Conservation (phyloP, 2,888 invertebrate genomes). For the Acrocyrtus sp. region DNA sequence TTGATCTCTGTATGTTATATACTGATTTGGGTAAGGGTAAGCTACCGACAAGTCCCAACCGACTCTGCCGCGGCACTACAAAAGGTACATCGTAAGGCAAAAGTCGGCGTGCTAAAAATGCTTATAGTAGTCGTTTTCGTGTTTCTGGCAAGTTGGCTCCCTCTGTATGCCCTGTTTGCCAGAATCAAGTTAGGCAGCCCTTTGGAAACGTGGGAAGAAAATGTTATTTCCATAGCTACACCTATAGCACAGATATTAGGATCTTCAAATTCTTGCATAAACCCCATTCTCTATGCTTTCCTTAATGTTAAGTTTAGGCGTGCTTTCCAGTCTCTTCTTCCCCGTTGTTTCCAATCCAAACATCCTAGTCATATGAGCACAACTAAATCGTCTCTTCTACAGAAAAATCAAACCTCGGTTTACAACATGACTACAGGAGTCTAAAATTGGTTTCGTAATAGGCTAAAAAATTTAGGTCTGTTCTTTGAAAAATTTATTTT, state of each 20-base stretch:
- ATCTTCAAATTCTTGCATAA: slow-evolving; percentile 94
- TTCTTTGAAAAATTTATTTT: neutral
- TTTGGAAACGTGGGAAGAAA: slow-evolving; percentile 81
- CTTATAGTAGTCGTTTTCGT: slow-evolving; percentile 89
- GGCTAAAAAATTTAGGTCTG: neutral
- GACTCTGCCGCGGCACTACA: slow-evolving; percentile 93
- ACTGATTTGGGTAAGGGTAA: slow-evolving; percentile 91
- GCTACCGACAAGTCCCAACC: slow-evolving; percentile 87
- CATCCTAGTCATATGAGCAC: slow-evolving; percentile 52
- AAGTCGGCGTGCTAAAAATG: slow-evolving; percentile 84
- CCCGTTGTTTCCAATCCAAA: slow-evolving; percentile 56
- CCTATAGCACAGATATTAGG: slow-evolving; percentile 94
- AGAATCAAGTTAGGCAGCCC: slow-evolving; percentile 84
- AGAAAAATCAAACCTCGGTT: slow-evolving; percentile 56
- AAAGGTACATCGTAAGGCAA: slow-evolving; percentile 84
- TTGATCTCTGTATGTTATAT: slow-evolving; percentile 92
- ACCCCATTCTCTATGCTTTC: slow-evolving; percentile 77
- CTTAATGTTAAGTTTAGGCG: slow-evolving; percentile 61
- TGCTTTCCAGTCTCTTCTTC: slow-evolving; percentile 58
- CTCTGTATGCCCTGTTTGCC: slow-evolving; percentile 88
- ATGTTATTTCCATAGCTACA: slow-evolving; percentile 78
- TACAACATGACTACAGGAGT: slow-evolving; percentile 53
- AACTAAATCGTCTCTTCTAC: slow-evolving; percentile 59
- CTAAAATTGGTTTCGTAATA: slow-evolving; percentile 14
- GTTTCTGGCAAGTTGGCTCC: slow-evolving; percentile 94